Base-by-base conservation (phyloP, 2,888 invertebrate genomes). In the Anaspis maculata region DNA sequence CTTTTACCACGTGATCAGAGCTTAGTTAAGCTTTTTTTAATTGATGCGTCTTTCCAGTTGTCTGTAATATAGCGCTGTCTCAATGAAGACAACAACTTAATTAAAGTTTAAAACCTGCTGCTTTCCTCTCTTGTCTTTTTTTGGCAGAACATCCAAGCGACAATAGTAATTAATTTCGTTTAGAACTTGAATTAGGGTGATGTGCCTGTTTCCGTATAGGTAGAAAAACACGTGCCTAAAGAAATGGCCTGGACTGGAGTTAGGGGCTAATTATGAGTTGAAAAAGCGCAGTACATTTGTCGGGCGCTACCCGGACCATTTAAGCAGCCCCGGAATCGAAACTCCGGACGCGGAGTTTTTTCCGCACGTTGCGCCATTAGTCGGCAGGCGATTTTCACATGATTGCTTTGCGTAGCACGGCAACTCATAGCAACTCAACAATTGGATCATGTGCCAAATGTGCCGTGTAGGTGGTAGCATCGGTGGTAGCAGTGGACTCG, bases 371-470 rank as follows among this genome's bases (percentile, higher is more conserved):
- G 38, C 15, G 24, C 34, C 40, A 43, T 42, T 42, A 42, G 32
- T 27, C 29, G n/a, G n/a, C n/a, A 23, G 32, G 37, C 24, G 42
- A 35, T 38, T 41, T 37, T 39, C 46, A 43, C 41, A 42, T 46
- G 48, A 49, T 48, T 46, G 45, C 44, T 27, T 32, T 37, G 28
- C 25, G 37, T 39, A 48, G 48, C 43, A 44, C 46, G n/a, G n/a
- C n/a, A n/a, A n/a, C n/a, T n/a, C n/a, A n/a, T n/a, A n/a, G 45
- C 42, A 42, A 44, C 43, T 37, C 26, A 38, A 40, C 44, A 48
- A 48, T 46, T 41, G 44, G 40, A 42, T 42, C 37, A 40, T 39
- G 49, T 42, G 44, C 44, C 45, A 45, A 47, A 45, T 45, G 42
- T 45, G 27, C 21, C 19, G 19, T 19, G 19, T 6, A 9, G 19